Evolutionary conservation across 2,888 invertebrate species (phyloP), one percentile per base, ranked within the genome.

Genomic region (Schizotus pectinicornis): DNA sequence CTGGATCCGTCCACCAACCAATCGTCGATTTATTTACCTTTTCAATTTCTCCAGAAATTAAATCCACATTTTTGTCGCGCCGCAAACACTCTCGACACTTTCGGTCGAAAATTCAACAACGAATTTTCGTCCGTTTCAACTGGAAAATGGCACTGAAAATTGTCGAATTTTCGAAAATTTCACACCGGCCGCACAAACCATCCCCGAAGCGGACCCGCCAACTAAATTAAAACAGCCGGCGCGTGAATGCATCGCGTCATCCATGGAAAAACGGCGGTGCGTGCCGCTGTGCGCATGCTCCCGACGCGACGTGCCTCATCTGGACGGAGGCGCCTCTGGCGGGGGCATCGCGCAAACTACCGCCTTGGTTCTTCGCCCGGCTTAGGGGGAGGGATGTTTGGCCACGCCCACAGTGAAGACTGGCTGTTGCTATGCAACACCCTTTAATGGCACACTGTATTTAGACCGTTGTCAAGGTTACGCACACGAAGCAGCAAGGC

Each of bases 381-480:
- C 67, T 65, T 50, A 55, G 59, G 60, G 59, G 64, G 64, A 61
- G 64, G 65, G 64, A 61, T 63, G 61, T 59, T 43, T 43, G 52
- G 60, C 63, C 67, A 64, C 70, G 68, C 70, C 70, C 57, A 65
- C 70, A 53, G 48, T 60, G 63, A 64, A 67, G 66, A 67, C 67
- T 67, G 70, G 67, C 62, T 67, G 69, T 70, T 70, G 70, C 70
- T 69, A 70, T 64, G 70, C 68, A 65, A 70, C 70, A 69, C 70
- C 68, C 70, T 70, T 56, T 59, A 62, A 67, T 67, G 67, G 64
- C 66, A 64, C 63, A 69, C 70, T 68, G 67, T 69, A 69, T 70
- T 70, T 70, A 67, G 70, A 64, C 65, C 63, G 69, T 70, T 64
- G 68, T 67, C 70, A 70, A 70, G 70, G 70, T 69, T 70, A 70